Conservation (phyloP, 2,797 vertebrate species). For the Passerculus sandwichensis region DNA sequence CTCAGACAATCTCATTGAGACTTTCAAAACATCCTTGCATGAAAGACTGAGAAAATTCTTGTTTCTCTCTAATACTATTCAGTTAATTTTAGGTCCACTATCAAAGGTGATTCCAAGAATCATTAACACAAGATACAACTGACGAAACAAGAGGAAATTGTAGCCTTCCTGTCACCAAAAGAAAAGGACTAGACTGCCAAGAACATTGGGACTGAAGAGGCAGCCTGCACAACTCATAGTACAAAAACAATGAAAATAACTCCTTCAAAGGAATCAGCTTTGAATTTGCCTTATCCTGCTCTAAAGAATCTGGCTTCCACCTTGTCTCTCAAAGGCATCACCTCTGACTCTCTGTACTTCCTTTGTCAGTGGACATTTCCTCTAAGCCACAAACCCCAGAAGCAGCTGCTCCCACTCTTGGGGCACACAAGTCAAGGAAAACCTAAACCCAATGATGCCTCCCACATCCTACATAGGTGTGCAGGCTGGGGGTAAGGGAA, state of each 20-base stretch:
- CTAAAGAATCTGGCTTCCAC: neutral
- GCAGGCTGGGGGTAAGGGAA: neutral
- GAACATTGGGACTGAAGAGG: neutral
- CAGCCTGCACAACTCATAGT: neutral
- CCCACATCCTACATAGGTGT: rapidly evolving
- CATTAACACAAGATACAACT: neutral
- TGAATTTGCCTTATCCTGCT: neutral
- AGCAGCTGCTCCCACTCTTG: neutral
- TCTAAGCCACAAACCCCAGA: neutral
- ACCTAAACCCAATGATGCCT: neutral
- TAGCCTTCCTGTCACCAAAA: neutral
- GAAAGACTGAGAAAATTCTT: neutral
- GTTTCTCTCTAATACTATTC: neutral
- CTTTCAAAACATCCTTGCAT: neutral
- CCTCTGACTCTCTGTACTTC: neutral
- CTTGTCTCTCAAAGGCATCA: neutral
- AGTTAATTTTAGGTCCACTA: neutral
- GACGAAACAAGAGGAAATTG: neutral
- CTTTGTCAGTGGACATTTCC: neutral
- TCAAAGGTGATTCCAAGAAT: neutral
- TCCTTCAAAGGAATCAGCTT: neutral
- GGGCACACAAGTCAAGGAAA: neutral
- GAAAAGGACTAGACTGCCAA: neutral
- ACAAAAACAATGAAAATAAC: neutral
- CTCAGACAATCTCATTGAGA: neutral